These are phyloP conservation scores for Drosophila neocordata DNA, from an alignment of 1,140 invertebrate genomes.

Conservation along the genomic window DNA sequence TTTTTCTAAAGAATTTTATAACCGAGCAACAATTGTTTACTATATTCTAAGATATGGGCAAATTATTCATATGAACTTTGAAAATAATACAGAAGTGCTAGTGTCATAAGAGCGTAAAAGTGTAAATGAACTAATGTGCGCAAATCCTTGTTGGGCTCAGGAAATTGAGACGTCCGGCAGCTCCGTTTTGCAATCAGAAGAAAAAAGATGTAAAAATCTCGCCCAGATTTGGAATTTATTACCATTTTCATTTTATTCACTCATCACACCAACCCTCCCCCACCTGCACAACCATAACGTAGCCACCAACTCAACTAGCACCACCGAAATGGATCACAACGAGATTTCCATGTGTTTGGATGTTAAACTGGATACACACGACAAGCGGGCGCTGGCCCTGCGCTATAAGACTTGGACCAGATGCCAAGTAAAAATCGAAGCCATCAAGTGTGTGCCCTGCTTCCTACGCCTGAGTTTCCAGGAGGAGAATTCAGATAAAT, in stretches of 20 bases:
- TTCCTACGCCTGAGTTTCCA: slow-evolving; percentile 74
- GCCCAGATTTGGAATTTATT: slow-evolving; percentile 18
- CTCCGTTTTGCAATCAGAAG: not conserved
- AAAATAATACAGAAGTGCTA: not conserved
- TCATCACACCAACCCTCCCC: slow-evolving; percentile 31
- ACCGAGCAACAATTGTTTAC: too few relatives aligned
- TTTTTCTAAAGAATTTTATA: too few relatives aligned
- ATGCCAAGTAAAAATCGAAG: slow-evolving; percentile 80
- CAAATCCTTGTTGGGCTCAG: not conserved
- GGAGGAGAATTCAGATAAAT: slow-evolving; percentile 12
- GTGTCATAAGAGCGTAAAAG: not conserved
- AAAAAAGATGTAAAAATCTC: slow-evolving; percentile 9
- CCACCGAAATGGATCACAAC: slow-evolving; percentile 69
- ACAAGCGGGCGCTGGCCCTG: slow-evolving; percentile 70
- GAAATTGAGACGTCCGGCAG: not conserved
- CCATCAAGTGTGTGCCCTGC: slow-evolving; percentile 81
- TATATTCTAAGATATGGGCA: too few relatives aligned
- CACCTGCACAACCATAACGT: slow-evolving; percentile 2
- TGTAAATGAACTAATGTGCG: not conserved
- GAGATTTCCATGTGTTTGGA: slow-evolving; percentile 81
- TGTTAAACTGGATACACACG: slow-evolving; percentile 79
- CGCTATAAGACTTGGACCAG: slow-evolving; percentile 74
- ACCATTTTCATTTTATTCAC: slow-evolving; percentile 55
- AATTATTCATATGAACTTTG: too few relatives aligned
- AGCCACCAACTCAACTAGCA: not conserved